Evolutionary conservation across 2,797 vertebrate species (phyloP), one percentile per base, ranked within the genome.

Genomic region (Sebastes kiyomatsui): DNA sequence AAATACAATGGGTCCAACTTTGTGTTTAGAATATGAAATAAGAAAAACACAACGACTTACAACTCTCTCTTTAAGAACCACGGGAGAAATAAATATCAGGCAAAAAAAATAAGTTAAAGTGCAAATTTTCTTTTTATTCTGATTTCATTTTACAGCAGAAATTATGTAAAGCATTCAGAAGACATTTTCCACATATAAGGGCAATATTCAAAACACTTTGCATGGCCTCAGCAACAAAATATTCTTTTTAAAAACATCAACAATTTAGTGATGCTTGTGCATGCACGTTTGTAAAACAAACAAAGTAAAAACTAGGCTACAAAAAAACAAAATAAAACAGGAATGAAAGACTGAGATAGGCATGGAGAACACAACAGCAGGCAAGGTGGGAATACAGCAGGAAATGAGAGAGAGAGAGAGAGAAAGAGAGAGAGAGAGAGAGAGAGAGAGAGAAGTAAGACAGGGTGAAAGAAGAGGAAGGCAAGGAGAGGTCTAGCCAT

Each of bases 101-200:
- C 69, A 70, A 82, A 82, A 46, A 35, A 77, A 85, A 83, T 78
- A 79, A 61, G 56, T 82, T 94, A 90, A 92, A 94, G 92, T 93
- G 94, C 93, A 94, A 93, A 93, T 94, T 95, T 95, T 96, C 93
- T 97, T 98, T 96, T 96, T 96, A 95, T 96, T 98, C 97, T 98
- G 95, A 96, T 96, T 96, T 99, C 98, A 99, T 99, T 99, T 99
- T 99, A 99, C 98, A 99, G 98, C 98, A 99, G 98, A 99, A 99
- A 99, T 98, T 98, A 99, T 99, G 99, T 99, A 99, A 99, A 99
- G 98, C 98, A 99, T 99, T 99, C 98, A 99, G 98, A 99, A 99
- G 99, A 99, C 98, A 99, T 99, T 97, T 99, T 99, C 97, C 98
- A 98, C 99, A 99, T 97, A 99, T 98, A 98, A 99, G 98, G 98